Percentiles rank a stretch among this genome's conserved stretches.
Conservation (phyloP, 2,888 invertebrate species). For the Cryptocephalus primarius region DNA sequence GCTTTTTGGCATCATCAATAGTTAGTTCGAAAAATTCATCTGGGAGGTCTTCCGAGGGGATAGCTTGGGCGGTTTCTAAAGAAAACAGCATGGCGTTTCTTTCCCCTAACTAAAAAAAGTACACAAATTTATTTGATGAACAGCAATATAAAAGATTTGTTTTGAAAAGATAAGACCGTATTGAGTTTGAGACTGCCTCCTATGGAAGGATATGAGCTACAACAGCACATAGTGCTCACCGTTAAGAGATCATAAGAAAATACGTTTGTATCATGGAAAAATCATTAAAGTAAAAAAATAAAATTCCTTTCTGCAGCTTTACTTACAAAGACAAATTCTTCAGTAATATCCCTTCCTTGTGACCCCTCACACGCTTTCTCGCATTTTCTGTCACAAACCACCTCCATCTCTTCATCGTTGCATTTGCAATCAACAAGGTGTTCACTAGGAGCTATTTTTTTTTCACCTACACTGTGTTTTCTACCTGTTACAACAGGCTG, state of each 20-base stretch:
- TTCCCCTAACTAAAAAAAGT: slow-evolving; percentile 52
- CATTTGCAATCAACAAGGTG: slow-evolving; percentile 1
- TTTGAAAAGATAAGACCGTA: background rate
- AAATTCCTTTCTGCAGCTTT: background rate
- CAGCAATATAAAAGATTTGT: slow-evolving; percentile 1
- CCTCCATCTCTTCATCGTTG: slow-evolving; percentile 20
- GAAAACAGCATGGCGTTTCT: slow-evolving; percentile 68
- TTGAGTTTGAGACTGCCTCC: background rate
- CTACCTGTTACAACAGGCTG: background rate
- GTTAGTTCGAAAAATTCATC: slow-evolving; percentile 86
- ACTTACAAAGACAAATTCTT: slow-evolving; percentile 37
- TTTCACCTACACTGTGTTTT: background rate
- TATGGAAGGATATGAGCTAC: too few relatives aligned
- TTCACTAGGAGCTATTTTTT: background rate
- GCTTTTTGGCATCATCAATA: slow-evolving; percentile 64
- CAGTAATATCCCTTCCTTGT: slow-evolving; percentile 9
- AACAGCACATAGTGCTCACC: too few relatives aligned
- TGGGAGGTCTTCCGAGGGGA: slow-evolving; percentile 60
- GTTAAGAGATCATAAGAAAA: background rate
- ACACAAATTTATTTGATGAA: background rate
- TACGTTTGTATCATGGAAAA: too few relatives aligned
- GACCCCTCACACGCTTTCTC: slow-evolving; percentile 10
- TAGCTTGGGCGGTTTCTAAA: slow-evolving; percentile 47
- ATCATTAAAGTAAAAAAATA: too few relatives aligned
- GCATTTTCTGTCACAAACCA: slow-evolving; percentile 12